A percentile compares a stretch with the other conserved stretches of the same genome.
Conservation (phyloP, 1,140 invertebrate genomes). For the Heliconius hermathena region DNA sequence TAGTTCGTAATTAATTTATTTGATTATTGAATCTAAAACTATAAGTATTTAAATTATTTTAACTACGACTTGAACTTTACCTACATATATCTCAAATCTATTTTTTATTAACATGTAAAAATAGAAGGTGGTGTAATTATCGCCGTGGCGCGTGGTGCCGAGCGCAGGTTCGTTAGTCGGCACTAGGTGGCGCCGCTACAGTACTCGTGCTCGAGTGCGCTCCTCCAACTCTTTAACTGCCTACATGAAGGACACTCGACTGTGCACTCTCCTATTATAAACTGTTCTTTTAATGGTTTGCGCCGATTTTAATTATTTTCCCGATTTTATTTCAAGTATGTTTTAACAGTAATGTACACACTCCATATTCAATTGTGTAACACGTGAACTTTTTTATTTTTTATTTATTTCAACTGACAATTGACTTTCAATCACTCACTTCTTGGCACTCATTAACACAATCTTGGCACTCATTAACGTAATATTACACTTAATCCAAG, state of each 20-base stretch:
- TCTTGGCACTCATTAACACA: slow-evolving; percentile 21
- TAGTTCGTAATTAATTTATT: not conserved
- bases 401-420: slow-evolving; percentile 32
- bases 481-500: slow-evolving; percentile 17
- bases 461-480: slow-evolving; percentile 23
- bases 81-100: not conserved
- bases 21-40: too few species aligned
- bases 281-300: slow-evolving; percentile 81
- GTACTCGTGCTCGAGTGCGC: slow-evolving; percentile 76
- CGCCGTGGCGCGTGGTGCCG: slow-evolving; percentile 42
- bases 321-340: slow-evolving; percentile 58
- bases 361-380: slow-evolving; percentile 36
- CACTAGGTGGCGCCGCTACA: slow-evolving; percentile 70
- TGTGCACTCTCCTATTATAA: slow-evolving; percentile 79
- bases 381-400: slow-evolving; percentile 35
- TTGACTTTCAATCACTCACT: too few species aligned
- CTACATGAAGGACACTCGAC: slow-evolving; percentile 79
- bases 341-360: slow-evolving; percentile 44
- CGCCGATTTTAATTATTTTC: slow-evolving; percentile 79
- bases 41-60: not conserved
- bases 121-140: slow-evolving; percentile 41
- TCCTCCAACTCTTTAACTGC: slow-evolving; percentile 81
- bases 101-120: slow-evolving; percentile 25
- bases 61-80: not conserved
- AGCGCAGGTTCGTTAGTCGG: slow-evolving; percentile 68